Evolutionary conservation across 1,140 invertebrate species (phyloP), one percentile per base, ranked within the genome.

Genomic region (Elymnias hypermnestra): DNA sequence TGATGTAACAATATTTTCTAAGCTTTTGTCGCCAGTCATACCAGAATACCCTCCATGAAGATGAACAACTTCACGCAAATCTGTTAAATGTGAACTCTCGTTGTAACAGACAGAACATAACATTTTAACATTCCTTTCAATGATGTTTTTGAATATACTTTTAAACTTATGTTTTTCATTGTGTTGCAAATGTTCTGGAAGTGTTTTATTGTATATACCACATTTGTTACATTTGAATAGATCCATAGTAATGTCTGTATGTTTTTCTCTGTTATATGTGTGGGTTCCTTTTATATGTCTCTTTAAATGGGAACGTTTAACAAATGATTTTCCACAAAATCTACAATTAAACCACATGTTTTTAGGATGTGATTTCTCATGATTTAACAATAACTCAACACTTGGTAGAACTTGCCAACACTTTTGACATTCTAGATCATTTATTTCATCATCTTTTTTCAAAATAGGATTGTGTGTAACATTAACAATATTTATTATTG

Each of bases 161-260:
- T 72, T 69, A 33, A 85, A 85, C n/a, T 79, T 78, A 51, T 85
- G 82, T 40, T 83, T 85, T 22, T 85, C 82, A 22, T 78, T 53
- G 54, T 85, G 82, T 15, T 70, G 69, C 36, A 81, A 59, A 60
- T 83, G 70, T 40, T 61, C 40, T 6, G 46, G 45, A 5, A 68
- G 55, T 17, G 52, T 54, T 5, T 62, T 52, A 35, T 15, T 71
- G 1, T 31, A n/a, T 21, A 52, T 14, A 2, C 63, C 72, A 64
- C 82, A 85, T 35, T 63, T 40, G 1, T 53, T 55, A 23, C 78
- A 83, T 48, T 53, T 50, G 39, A 72, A 53, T 5, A 51, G 40
- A 15, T 58, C 44, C 21, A 6, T 15, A 8, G 33, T 36, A 13
- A 1, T 17, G 3, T 21, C 6, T 14, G 21, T 3, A 5, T 15